Evolutionary conservation across 2,113 vertebrate species (phyloP), one percentile per base, ranked within the genome.

Genomic region (Harpagus bidentatus): DNA sequence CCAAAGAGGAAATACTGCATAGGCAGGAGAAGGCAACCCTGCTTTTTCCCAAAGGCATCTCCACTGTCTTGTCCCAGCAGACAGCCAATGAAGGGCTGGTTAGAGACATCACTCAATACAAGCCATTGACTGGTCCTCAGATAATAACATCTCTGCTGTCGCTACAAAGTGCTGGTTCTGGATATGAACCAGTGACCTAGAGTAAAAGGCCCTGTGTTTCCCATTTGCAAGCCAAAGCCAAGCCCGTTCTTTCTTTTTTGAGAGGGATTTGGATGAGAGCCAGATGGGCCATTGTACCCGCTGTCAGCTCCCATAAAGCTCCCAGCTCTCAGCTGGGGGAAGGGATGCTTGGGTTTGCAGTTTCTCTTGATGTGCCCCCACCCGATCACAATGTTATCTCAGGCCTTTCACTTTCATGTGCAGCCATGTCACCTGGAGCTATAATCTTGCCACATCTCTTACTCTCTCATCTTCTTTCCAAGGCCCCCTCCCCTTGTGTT

Each of bases 171-270:
- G 50, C 71, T 74, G 52, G 38, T 79, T 69, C 69, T 95, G 86
- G 88, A 28, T 84, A 10, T 92, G 94, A 86, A 95, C 61, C 86
- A 78, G 72, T 84, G 94, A 96, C 94, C 97, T 67, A 22, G 67
- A 95, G 86, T 40, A 66, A 63, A 92, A 79, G 38, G 36, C 65
- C 52, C 56, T 9, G 21, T 81, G 65, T 78, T 94, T 82, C 61
- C 83, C 83, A 50, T 89, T 72, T 72, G 80, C 61, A 82, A 91
- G 48, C 77, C 95, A 59, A 67, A 80, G 71, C 50, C 85, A 85
- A 86, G 63, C 71, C 42, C 2, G 1, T 23, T 77, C 81, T 56
- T 67, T 77, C 61, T 72, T 47, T 65, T 88, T 16, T 23, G 55
- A 32, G 72, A 63, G 62, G 84, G 70, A 13, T 80, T 18, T 96